These are phyloP conservation scores for Drosophila kohkoa DNA, from an alignment of 1,140 invertebrate species.

Conservation along the genomic window DNA sequence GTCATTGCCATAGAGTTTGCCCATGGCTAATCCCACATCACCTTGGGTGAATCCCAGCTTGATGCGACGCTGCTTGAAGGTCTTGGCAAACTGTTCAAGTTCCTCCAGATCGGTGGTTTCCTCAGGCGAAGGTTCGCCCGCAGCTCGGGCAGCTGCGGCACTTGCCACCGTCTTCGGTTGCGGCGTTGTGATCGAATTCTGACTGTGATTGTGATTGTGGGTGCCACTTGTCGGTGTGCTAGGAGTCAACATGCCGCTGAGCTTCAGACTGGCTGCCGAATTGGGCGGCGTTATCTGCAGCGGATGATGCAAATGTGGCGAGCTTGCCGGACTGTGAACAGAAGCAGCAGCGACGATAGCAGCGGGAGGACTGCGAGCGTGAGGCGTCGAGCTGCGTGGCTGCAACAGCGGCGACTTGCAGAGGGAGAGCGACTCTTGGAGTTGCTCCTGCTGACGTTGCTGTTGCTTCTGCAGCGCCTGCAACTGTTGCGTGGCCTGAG, in stretches of 20 bases:
- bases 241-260: constrained; percentile 86
- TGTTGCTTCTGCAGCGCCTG: constrained; percentile 93
- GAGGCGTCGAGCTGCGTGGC: constrained; percentile 85
- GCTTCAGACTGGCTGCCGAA: constrained; percentile 68
- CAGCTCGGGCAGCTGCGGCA: constrained; percentile 85
- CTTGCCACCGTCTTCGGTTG: constrained; percentile 85
- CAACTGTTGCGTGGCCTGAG: constrained; percentile 92
- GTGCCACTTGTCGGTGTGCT: constrained; percentile 87
- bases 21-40: constrained; percentile 99
- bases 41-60: constrained; percentile 99
- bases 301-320: constrained; percentile 55
- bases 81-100: constrained; percentile 98
- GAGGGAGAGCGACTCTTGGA: constrained; percentile 83
- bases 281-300: constrained; percentile 85
- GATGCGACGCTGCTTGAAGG: constrained; percentile 97
- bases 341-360: constrained; percentile 59
- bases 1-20: constrained; percentile 98
- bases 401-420: constrained; percentile 77
- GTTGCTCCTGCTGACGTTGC: background rate
- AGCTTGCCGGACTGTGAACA: constrained; percentile 72
- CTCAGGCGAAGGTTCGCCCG: constrained; percentile 92
- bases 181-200: constrained; percentile 66
- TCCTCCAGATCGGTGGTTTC: constrained; percentile 98
- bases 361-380: constrained; percentile 84
- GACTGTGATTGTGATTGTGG: constrained; percentile 20